Percentiles rank a stretch among this genome's conserved stretches.
Evolutionary conservation across 2,113 vertebrate genomes (phyloP).

Genomic region (Ancistrus triradiatus): DNA sequence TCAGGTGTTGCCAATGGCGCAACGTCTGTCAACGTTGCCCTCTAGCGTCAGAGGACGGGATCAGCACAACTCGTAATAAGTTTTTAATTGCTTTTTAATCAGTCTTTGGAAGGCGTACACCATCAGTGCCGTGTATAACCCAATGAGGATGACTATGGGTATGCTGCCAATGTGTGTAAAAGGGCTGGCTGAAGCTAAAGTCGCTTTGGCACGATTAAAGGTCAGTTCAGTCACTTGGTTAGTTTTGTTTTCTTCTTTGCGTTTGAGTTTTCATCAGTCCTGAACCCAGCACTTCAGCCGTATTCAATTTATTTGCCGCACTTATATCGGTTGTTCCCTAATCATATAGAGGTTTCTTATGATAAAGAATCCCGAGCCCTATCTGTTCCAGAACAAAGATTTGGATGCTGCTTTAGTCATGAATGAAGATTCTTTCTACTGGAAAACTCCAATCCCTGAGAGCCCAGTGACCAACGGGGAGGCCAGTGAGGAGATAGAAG

Average conservation of each 20-base stretch:
- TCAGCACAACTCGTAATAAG: too few relatives aligned
- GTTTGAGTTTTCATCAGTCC: too few relatives aligned
- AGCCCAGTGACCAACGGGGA: background rate
- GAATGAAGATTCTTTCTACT: constrained; percentile 72
- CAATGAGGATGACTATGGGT: constrained; percentile 70
- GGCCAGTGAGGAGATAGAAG: constrained; percentile 13
- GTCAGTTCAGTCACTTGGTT: too few relatives aligned
- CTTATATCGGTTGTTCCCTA: too few relatives aligned
- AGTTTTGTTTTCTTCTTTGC: too few relatives aligned
- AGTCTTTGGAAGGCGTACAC: constrained; percentile 76
- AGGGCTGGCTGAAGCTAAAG: constrained; percentile 61
- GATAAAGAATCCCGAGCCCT: constrained; percentile 68
- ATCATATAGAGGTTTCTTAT: constrained; percentile 77
- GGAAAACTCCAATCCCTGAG: constrained; percentile 51
- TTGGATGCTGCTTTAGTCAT: constrained; percentile 64
- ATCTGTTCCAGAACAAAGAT: constrained; percentile 61
- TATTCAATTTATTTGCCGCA: too few relatives aligned
- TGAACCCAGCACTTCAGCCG: too few relatives aligned
- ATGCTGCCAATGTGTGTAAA: constrained; percentile 68
- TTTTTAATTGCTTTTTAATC: too few relatives aligned
- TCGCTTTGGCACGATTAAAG: constrained; percentile 67
- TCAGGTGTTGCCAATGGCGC: too few relatives aligned
- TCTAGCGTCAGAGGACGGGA: too few relatives aligned
- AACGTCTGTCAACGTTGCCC: too few relatives aligned
- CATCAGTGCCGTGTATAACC: constrained; percentile 75